A percentile compares a stretch with the other conserved stretches of the same genome.
Conservation (phyloP, 2,888 invertebrate genomes). For the Netelia fuscicornis region DNA sequence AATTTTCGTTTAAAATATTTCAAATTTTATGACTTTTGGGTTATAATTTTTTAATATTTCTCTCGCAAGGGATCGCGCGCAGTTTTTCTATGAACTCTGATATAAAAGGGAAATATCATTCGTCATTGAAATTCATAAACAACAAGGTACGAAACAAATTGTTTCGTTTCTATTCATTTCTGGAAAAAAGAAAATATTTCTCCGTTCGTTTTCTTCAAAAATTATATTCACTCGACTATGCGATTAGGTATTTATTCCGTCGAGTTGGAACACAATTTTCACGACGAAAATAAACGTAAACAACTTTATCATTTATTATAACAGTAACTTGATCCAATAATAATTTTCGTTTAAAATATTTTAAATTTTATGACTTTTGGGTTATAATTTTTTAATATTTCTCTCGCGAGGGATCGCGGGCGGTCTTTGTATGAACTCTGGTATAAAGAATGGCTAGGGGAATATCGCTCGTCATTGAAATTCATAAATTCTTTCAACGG, state of each 20-base stretch:
- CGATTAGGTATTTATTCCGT: background rate
- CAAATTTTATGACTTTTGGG: background rate
- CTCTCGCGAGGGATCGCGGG: conserved; percentile 6
- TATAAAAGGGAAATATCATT: conserved; percentile 75
- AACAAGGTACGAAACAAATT: too few relatives aligned
- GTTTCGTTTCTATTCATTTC: too few relatives aligned
- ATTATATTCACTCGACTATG: conserved; percentile 28
- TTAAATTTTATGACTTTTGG: background rate
- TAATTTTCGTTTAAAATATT: background rate
- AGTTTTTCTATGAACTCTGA: conserved; percentile 72
- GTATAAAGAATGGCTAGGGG: conserved; percentile 74
- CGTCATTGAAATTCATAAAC: conserved; percentile 79
- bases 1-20: background rate
- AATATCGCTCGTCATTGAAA: conserved; percentile 76
- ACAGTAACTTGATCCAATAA: too few relatives aligned
- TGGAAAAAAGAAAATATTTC: too few relatives aligned
- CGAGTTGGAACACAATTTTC: background rate
- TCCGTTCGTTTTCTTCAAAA: too few relatives aligned
- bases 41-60: background rate
- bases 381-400: background rate
- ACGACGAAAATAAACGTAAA: too few relatives aligned
- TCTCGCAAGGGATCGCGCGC: conserved; percentile 8
- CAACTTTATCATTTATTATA: too few relatives aligned
- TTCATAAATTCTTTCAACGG: conserved; percentile 76
- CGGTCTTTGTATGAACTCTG: conserved; percentile 72